Conservation (phyloP, 1,140 invertebrate genomes). For the Drosophila repletoides region DNA sequence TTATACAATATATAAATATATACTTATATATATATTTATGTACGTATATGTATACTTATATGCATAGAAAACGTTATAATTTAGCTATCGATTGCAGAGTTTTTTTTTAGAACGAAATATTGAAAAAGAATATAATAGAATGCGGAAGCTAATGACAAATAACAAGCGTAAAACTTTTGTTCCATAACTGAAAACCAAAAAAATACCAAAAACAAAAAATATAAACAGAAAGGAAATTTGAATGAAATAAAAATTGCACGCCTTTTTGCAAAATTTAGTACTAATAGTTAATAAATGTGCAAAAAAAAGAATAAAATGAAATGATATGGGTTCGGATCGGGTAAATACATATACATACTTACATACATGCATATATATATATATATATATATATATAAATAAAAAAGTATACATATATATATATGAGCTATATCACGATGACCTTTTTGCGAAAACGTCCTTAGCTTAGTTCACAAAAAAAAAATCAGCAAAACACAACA, state of each 20-base stretch:
- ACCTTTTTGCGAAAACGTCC: constrained; percentile 74
- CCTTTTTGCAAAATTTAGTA: constrained; percentile 70
- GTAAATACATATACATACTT: constrained; percentile 3
- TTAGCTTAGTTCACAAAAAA: constrained; percentile 73
- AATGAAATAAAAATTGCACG: constrained; percentile 40
- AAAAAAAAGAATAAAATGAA: neutral
- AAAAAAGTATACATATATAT: neutral
- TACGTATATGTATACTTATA: constrained; percentile 13
- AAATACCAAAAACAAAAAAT: constrained; percentile 15
- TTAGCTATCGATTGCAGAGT: constrained; percentile 24
- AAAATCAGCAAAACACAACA: too few relatives aligned
- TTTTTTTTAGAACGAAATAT: constrained; percentile 49
- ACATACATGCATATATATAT: neutral
- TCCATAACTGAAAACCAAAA: constrained; percentile 1
- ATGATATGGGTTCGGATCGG: neutral
- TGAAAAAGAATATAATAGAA: constrained; percentile 1
- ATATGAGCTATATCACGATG: constrained; percentile 44
- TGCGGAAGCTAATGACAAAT: constrained; percentile 56
- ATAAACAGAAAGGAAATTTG: neutral
- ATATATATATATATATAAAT: constrained; percentile 1
- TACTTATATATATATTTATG: constrained; percentile 10
- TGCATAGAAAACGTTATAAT: constrained; percentile 26
- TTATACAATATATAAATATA: constrained; percentile 33
- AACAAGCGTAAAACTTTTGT: constrained; percentile 52
- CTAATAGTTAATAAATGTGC: constrained; percentile 63